These are phyloP conservation scores for Colletes latitarsis DNA, from an alignment of 1,140 invertebrate genomes.

Conservation along the genomic window DNA sequence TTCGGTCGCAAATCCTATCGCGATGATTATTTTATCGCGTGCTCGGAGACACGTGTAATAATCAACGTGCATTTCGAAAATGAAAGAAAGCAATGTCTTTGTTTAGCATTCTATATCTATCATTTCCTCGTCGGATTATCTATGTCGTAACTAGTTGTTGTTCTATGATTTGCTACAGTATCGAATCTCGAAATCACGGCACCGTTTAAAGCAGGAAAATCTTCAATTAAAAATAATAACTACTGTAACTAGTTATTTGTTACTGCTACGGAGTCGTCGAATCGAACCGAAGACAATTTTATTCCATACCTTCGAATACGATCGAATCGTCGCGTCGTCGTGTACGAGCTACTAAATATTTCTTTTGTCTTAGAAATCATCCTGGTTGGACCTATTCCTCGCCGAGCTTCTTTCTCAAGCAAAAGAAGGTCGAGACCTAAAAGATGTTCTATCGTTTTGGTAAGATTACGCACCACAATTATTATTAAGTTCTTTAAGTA, in stretches of 20 bases:
- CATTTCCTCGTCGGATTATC: constrained; percentile 6
- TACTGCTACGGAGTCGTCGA: not conserved
- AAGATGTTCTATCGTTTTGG: constrained; percentile 84
- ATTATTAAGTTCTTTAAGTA: too few relatives aligned
- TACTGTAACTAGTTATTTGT: too few relatives aligned
- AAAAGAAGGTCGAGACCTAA: constrained; percentile 83
- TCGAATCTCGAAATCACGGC: not conserved
- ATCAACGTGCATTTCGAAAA: constrained; percentile 23
- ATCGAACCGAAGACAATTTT: too few relatives aligned
- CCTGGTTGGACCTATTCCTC: constrained; percentile 85
- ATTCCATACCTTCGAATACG: not conserved
- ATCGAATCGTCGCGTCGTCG: too few relatives aligned
- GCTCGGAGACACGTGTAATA: not conserved
- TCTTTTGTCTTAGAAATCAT: constrained; percentile 83
- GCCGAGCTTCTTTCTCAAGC: constrained; percentile 84
- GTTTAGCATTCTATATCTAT: constrained; percentile 14
- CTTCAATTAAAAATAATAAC: too few relatives aligned
- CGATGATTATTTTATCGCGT: constrained; percentile 34
- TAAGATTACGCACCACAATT: constrained; percentile 68
- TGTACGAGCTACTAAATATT: too few relatives aligned
- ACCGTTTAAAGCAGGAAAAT: not conserved
- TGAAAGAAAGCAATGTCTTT: constrained; percentile 10
- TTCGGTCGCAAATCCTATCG: not conserved
- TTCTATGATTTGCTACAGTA: not conserved
- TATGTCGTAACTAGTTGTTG: constrained; percentile 15